A percentile compares a stretch with the other conserved stretches of the same genome.
Conservation (phyloP, 2,888 invertebrate species). For the Clitarchus hookeri region DNA sequence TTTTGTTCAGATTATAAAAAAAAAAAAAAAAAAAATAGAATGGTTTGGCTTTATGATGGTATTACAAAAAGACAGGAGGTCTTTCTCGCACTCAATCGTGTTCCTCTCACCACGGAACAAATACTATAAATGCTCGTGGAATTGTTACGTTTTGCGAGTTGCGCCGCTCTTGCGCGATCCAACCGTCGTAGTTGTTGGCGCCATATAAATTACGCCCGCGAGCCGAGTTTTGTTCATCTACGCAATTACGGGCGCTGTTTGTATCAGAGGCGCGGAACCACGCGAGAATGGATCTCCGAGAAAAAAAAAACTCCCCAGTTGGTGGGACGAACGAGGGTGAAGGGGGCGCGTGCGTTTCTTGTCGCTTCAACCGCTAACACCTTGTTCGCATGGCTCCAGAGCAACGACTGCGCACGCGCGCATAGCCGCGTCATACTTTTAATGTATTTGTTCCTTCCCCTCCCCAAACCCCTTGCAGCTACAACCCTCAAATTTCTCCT, state of each 20-base stretch:
- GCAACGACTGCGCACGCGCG: background rate
- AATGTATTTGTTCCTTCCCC: slow-evolving; percentile 34
- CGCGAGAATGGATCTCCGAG: background rate
- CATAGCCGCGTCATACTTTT: slow-evolving; percentile 37
- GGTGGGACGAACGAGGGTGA: background rate
- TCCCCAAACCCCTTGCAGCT: background rate
- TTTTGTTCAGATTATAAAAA: too few relatives aligned
- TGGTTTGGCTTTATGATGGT: too few relatives aligned
- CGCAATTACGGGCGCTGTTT: slow-evolving; percentile 9
- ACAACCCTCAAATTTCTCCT: slow-evolving; percentile 9
- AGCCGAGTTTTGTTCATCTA: slow-evolving; percentile 8
- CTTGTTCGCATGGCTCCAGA: background rate
- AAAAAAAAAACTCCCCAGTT: background rate
- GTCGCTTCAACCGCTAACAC: background rate
- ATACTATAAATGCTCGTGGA: too few relatives aligned
- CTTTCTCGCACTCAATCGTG: too few relatives aligned
- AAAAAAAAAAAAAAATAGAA: too few relatives aligned
- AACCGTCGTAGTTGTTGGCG: background rate
- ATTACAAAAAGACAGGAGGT: too few relatives aligned
- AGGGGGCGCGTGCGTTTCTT: background rate
- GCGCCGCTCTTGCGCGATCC: background rate
- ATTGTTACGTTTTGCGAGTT: background rate
- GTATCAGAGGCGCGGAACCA: background rate
- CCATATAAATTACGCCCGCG: background rate
- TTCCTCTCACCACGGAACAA: too few relatives aligned